Evolutionary conservation across 1,140 invertebrate species (phyloP).

Genomic region (Drosophila lacteicornis): DNA sequence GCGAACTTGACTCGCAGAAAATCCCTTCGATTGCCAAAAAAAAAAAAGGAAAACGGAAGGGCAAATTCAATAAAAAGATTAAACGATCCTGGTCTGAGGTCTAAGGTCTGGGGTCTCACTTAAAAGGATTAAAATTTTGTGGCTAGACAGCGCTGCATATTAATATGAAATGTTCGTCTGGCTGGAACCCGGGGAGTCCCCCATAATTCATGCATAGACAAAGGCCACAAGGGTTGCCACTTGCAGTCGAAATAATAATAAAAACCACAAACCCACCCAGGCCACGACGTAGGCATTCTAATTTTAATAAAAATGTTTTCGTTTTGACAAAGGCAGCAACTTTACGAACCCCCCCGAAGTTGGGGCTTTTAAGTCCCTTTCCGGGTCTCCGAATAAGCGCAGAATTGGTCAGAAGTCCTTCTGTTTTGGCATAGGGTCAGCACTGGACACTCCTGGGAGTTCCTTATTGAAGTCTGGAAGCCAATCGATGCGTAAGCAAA

Average conservation of each 20-base stretch:
- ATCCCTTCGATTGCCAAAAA: conserved; percentile 55
- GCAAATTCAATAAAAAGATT: conserved; percentile 71
- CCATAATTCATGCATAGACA: conserved; percentile 57
- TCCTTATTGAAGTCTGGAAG: conserved; percentile 56
- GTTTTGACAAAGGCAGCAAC: conserved; percentile 54
- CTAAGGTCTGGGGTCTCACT: conserved; percentile 55
- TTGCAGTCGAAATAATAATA: conserved; percentile 16
- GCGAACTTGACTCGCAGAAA: conserved; percentile 39
- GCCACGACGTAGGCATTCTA: conserved; percentile 56
- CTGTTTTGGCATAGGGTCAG: conserved; percentile 4
- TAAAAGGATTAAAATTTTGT: conserved; percentile 79
- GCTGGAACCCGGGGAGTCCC: conserved; percentile 4
- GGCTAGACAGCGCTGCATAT: conserved; percentile 63
- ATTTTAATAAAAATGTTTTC: conserved; percentile 76
- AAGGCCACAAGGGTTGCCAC: conserved; percentile 40
- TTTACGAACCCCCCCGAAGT: conserved; percentile 61
- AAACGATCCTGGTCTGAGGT: conserved; percentile 51
- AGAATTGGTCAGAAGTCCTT: conserved; percentile 46
- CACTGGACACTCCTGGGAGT: conserved; percentile 24
- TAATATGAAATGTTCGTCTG: conserved; percentile 38
- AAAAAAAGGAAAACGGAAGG: conserved; percentile 23
- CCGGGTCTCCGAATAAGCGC: conserved; percentile 52
- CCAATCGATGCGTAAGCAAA: conserved; percentile 78
- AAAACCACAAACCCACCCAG: conserved; percentile 26
- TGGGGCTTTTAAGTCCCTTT: conserved; percentile 33